Evolutionary conservation across 2,888 invertebrate species (phyloP), one percentile per base, ranked within the genome.

Genomic region (Minunthozetes semirufus): DNA sequence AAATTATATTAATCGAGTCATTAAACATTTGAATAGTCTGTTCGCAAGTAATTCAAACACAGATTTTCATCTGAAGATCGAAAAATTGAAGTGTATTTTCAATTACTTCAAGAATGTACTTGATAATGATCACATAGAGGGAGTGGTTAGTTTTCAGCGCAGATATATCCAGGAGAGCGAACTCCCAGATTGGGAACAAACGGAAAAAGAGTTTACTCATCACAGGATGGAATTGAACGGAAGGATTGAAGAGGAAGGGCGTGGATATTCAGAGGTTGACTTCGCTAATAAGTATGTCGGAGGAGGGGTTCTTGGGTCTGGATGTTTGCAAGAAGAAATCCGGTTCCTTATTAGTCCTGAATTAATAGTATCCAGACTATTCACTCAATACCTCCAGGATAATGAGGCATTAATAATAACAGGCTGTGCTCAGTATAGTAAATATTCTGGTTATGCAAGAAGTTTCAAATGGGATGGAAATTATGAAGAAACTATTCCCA

Each of bases 251-350:
- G 89, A 91, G 79, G 88, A 92, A 73, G 90, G 90, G 70, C 80
- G 83, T 29, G 93, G 91, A 0, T 85, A 93, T 80, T 85, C 96
- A 72, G 92, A 97, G 87, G 90, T 95, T 42, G 96, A 97, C 83
- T 97, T 97, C 86, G 97, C 96, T 38, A 96, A 97, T 84, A 92
- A 90, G 79, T 91, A 85, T 81, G 85, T 97, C 9, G 98, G 98
- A 0, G 97, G 97, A 1, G 97, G 97, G 0, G 95, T 97, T 0
- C 83, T 98, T 22, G 88, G 90, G 0, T 85, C 87, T 76, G 98
- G 98, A 0, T 91, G 92, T 82, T 97, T 98, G 0, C 97, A 98
- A 83, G 98, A 99, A 83, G 98, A 99, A 85, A 98, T 99, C 79
- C 87, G 96, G 71, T 98, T 97, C 82, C 88, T 93, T n/a, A 92